phyloP scores from a whole-genome alignment of 2,797 vertebrate species.

The Chelmon rostratus region DNA sequence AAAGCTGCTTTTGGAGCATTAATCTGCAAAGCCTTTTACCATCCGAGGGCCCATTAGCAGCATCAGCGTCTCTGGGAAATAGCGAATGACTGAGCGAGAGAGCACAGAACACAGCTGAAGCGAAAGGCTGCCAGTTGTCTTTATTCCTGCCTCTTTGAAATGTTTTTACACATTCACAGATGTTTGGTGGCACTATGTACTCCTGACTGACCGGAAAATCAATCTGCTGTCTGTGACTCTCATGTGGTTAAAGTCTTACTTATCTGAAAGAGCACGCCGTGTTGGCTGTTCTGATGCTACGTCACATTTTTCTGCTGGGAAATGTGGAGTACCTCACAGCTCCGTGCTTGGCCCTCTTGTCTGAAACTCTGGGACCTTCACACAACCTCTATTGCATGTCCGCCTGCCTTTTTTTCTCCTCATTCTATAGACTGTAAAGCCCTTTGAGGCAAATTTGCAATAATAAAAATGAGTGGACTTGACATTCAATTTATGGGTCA shows the following conservation, averaged over 20 bases:
- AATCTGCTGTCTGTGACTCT: neutral
- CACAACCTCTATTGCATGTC: neutral
- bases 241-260: neutral
- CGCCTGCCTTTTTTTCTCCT: neutral
- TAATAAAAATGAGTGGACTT: neutral
- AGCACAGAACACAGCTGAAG: neutral
- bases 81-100: neutral
- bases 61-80: slow-evolving; percentile 36
- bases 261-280: neutral
- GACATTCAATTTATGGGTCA: neutral
- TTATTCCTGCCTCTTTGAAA: neutral
- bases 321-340: neutral
- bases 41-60: slow-evolving; percentile 43
- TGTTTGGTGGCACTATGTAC: slow-evolving; percentile 13
- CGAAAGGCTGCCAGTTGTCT: neutral
- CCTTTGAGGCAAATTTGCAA: neutral
- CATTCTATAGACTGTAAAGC: neutral
- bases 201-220: neutral
- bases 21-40: slow-evolving; percentile 64
- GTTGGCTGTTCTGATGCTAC: neutral
- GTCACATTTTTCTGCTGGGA: neutral
- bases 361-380: neutral
- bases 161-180: slow-evolving; percentile 15
- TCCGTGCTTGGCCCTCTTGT: neutral
- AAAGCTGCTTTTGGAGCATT: slow-evolving; percentile 54